phyloP scores from a whole-genome alignment of 1,140 invertebrate species.

The Drosophila willistoni region DNA sequence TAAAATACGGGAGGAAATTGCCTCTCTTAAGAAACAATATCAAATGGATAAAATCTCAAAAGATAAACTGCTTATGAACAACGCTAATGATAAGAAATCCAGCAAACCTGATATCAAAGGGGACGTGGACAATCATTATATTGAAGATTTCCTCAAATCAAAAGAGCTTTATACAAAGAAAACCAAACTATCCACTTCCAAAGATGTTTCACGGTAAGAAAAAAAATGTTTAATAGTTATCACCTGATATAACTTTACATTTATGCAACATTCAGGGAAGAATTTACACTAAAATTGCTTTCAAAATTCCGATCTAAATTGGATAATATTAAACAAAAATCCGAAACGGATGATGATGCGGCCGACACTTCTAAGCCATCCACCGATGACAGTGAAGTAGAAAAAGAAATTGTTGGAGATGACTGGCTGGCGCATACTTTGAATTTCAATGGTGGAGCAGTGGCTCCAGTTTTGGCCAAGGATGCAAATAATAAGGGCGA shows the following conservation, averaged over 20 bases:
- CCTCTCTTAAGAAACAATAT: slow-evolving; percentile 89
- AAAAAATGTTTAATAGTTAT: slow-evolving; percentile 83
- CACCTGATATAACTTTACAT: neutral
- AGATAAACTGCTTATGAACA: slow-evolving; percentile 63
- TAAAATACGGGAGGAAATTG: slow-evolving; percentile 90
- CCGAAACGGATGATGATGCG: slow-evolving; percentile 68
- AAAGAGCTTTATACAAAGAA: slow-evolving; percentile 90
- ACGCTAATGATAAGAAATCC: slow-evolving; percentile 82
- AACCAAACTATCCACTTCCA: slow-evolving; percentile 85
- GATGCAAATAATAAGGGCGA: slow-evolving; percentile 97
- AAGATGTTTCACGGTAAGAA: slow-evolving; percentile 69
- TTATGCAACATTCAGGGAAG: slow-evolving; percentile 84
- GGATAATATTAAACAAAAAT: slow-evolving; percentile 86
- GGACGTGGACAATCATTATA: slow-evolving; percentile 82
- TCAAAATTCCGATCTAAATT: slow-evolving; percentile 93
- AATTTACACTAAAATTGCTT: slow-evolving; percentile 90
- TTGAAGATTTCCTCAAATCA: slow-evolving; percentile 90
- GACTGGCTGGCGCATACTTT: slow-evolving; percentile 92
- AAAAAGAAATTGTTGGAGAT: slow-evolving; percentile 84
- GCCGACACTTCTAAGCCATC: slow-evolving; percentile 18
- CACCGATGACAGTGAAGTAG: slow-evolving; percentile 52
- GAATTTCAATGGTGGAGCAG: slow-evolving; percentile 89
- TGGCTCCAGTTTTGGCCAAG: slow-evolving; percentile 91
- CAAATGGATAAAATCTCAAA: slow-evolving; percentile 85
- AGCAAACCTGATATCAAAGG: slow-evolving; percentile 66